These are phyloP conservation scores for Eurytemora carolleeae DNA, from an alignment of 1,140 invertebrate species.

Conservation along the genomic window DNA sequence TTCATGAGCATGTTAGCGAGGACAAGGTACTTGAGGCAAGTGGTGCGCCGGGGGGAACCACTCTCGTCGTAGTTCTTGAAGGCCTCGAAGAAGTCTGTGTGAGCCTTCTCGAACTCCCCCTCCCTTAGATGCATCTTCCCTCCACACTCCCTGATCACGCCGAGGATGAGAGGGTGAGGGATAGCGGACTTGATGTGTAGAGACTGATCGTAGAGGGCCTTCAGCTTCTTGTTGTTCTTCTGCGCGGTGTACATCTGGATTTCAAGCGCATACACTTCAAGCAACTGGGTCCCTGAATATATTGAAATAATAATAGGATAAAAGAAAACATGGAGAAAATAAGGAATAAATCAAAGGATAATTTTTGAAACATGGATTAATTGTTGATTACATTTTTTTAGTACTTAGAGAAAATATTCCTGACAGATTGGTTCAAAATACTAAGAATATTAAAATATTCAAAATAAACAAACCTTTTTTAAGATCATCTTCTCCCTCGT, in stretches of 20 bases:
- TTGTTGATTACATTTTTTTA: no score
- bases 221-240: slow-evolving; percentile 98
- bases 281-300: slow-evolving; percentile 83
- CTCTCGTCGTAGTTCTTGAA: slow-evolving; percentile 99
- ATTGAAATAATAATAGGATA: no score
- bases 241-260: slow-evolving; percentile 99
- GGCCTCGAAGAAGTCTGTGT: slow-evolving; percentile 98
- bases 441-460: no score
- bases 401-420: no score
- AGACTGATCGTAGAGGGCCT: slow-evolving; percentile 92
- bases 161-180: slow-evolving; percentile 98
- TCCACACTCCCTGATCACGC: slow-evolving; percentile 61
- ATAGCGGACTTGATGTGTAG: slow-evolving; percentile 98
- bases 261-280: slow-evolving; percentile 97
- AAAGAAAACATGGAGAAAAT: no score
- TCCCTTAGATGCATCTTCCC: slow-evolving; percentile 99
- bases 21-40: slow-evolving; percentile 95
- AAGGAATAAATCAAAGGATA: no score
- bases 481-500: slow-evolving; percentile 96
- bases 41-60: slow-evolving; percentile 86
- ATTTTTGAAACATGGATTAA: no score
- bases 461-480: no score
- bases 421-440: no score
- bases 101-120: slow-evolving; percentile 94
- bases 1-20: slow-evolving; percentile 99